Evolutionary conservation across 2,888 invertebrate genomes (phyloP), one percentile per base, ranked within the genome.

Genomic region (Globia sparganii): DNA sequence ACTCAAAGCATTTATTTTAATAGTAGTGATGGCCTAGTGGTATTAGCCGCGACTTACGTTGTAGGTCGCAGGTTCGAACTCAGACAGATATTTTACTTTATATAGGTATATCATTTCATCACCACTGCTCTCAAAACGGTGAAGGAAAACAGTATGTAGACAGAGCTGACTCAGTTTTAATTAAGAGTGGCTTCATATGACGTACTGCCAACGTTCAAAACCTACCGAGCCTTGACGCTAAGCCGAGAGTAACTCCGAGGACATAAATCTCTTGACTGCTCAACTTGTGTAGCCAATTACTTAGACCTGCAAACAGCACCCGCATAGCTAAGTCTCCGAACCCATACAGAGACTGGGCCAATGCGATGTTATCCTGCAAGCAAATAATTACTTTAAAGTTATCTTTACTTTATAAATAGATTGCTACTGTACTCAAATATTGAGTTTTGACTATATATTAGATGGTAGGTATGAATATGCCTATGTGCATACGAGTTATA

Each of bases 261-360:
- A 98, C 93, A 81, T 98, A 97, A 49, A 97, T 91, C 71, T 97
- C 96, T 66, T 97, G 97, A 66, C 97, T 97, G 67, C 97, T 97
- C 11, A 98, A 91, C 70, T 96, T 96, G 0, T 78, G 96, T 88
- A 91, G 96, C 94, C 80, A 97, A 90, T 88, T 91, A 71, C 97
- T 97, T 43, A 97, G 93, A 34, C 97, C 81, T 18, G 97, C 97
- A 6, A 98, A 93, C 25, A 97, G 88, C 37, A 97, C 93, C 78
- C 98, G 97, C 4, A 97, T 97, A 1, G 94, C 92, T 67, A 98
- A 93, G 93, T 98, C 98, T 0, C 98, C 97, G 0, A 97, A 96
- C 4, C 97, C 97, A 21, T 97, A 96, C 11, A 97, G 93, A 0
- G 97, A 97, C 77, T 98, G 94, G n/a, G 97, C 97, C 69, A 96